Percentiles rank a stretch among this genome's conserved stretches.
Evolutionary conservation across 92 coral and sea anemone species (phyloP).

Genomic region (Palythoa caribaeorum): DNA sequence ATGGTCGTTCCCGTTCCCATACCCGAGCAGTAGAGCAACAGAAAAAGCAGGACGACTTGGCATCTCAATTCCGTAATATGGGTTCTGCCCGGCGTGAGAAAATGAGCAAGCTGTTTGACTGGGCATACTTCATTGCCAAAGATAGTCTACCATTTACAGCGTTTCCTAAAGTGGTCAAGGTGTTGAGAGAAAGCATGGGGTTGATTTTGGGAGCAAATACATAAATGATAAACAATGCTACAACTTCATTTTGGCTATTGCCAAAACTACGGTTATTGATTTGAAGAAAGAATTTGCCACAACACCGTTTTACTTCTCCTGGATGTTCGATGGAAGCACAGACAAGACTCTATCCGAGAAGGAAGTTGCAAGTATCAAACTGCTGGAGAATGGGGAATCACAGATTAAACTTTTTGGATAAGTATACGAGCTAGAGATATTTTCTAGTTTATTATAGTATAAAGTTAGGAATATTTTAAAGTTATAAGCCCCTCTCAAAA

Average conservation of each 20-base stretch:
- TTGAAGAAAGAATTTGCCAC: not conserved
- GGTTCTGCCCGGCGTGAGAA: not conserved
- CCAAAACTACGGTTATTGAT: constrained; percentile 6
- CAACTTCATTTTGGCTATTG: constrained; percentile 18
- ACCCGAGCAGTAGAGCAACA: constrained; percentile 34
- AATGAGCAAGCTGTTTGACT: constrained; percentile 38
- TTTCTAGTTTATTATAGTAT: not conserved
- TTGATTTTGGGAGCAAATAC: constrained; percentile 15
- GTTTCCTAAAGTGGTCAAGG: not conserved
- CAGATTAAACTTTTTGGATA: constrained; percentile 24
- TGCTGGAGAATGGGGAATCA: constrained; percentile 22
- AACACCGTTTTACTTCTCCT: not conserved
- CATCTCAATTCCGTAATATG: constrained; percentile 7
- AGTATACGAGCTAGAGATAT: not conserved
- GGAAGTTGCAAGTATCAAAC: constrained; percentile 8
- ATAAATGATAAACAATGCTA: constrained; percentile 17
- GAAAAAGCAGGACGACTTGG: constrained; percentile 14
- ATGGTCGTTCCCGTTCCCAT: constrained; percentile 22
- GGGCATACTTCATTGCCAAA: constrained; percentile 29
- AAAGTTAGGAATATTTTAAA: constrained; percentile 5
- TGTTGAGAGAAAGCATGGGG: not conserved
- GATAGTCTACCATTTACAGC: constrained; percentile 22
- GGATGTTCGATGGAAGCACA: constrained; percentile 12
- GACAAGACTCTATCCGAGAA: constrained; percentile 26
- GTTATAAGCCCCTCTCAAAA: constrained; percentile 10